phyloP scores from a whole-genome alignment of 2,113 vertebrate species.

The Cygnus buccinator region DNA sequence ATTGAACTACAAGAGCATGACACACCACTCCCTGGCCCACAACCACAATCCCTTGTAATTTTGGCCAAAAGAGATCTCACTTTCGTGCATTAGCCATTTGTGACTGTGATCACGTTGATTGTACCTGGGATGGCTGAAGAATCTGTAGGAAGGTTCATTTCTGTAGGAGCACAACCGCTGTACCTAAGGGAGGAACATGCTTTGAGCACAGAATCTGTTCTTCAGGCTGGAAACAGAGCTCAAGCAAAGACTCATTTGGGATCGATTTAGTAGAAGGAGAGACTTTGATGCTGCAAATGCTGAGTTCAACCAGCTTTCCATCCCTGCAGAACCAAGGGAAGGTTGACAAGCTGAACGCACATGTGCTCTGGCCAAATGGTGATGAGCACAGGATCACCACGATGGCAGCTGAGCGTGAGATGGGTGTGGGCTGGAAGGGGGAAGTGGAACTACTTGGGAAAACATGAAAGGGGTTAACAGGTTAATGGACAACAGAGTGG shows the following conservation, averaged over 20 bases:
- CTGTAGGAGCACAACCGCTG: fast-evolving
- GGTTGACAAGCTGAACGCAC: neutral
- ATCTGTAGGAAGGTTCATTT: neutral
- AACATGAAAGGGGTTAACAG: neutral
- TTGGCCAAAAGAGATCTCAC: neutral
- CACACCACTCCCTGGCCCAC: neutral
- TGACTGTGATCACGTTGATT: fast-evolving
- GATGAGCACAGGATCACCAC: neutral
- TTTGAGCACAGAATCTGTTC: neutral
- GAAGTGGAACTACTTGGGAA: neutral
- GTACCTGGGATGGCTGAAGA: neutral
- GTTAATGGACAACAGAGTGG: neutral
- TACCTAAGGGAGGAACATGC: neutral
- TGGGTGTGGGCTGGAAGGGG: neutral
- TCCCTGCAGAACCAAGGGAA: neutral
- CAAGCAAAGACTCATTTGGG: neutral
- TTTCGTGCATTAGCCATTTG: neutral
- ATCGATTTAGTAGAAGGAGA: neutral
- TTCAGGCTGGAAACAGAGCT: neutral
- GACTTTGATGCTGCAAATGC: neutral
- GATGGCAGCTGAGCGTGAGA: neutral
- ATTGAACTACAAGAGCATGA: neutral
- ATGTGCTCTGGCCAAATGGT: neutral
- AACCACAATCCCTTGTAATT: neutral
- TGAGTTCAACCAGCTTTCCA: neutral